Evolutionary conservation across 2,113 vertebrate genomes (phyloP).

Genomic region (Calidris pygmaea): DNA sequence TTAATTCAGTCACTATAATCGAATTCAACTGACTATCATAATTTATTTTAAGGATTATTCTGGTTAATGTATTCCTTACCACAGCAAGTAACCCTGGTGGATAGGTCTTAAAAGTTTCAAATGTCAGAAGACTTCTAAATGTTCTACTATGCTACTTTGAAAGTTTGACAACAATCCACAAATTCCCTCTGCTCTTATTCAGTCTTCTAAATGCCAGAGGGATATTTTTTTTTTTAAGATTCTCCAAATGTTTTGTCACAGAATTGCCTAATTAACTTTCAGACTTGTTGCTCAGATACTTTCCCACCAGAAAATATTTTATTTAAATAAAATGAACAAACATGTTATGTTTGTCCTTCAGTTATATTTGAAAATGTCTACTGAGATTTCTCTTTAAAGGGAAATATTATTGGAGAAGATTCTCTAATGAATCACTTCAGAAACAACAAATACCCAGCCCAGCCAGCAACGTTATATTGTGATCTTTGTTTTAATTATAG

Average conservation of each 20-base stretch:
- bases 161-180: slow-evolving; percentile 38
- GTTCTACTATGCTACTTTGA: slow-evolving; percentile 20
- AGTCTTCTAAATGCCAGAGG: slow-evolving; percentile 11
- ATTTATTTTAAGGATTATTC: slow-evolving; percentile 65
- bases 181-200: slow-evolving; percentile 30
- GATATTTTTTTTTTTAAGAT: slow-evolving; percentile 1
- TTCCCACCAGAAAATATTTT: slow-evolving; percentile 12
- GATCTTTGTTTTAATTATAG: neutral
- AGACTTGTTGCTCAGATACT: slow-evolving; percentile 26
- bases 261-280: slow-evolving; percentile 35
- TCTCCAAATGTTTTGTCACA: slow-evolving; percentile 36
- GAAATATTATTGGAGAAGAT: neutral
- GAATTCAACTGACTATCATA: slow-evolving; percentile 32
- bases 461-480: neutral
- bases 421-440: neutral
- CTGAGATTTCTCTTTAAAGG: neutral
- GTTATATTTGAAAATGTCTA: slow-evolving; percentile 4
- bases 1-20: slow-evolving; percentile 35
- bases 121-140: slow-evolving; percentile 55
- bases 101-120: slow-evolving; percentile 61
- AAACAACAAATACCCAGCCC: neutral
- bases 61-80: slow-evolving; percentile 51
- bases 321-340: slow-evolving; percentile 43
- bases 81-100: slow-evolving; percentile 46
- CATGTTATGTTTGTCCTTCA: neutral